phyloP scores from a whole-genome alignment of 1,140 invertebrate species.

The Ceratina calcarata region DNA sequence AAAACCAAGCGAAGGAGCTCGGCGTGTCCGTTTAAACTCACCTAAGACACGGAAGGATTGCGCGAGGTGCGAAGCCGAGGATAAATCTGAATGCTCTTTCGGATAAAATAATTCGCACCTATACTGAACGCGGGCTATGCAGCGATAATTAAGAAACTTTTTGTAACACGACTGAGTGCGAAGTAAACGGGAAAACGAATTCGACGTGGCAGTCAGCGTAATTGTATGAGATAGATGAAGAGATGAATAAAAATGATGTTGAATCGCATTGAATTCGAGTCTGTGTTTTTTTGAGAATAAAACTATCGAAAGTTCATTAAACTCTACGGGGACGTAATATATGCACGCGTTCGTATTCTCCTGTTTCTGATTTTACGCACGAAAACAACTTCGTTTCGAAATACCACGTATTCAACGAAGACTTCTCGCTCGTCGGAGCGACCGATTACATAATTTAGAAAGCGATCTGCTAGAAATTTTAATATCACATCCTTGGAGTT shows the following conservation, averaged over 20 bases:
- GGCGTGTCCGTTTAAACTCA: slow-evolving; percentile 34
- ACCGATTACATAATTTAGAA: background rate
- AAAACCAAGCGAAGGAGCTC: slow-evolving; percentile 76
- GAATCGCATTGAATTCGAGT: background rate
- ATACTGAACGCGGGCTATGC: background rate
- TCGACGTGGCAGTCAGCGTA: background rate
- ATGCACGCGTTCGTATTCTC: slow-evolving; percentile 1
- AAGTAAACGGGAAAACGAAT: background rate
- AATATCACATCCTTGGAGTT: background rate
- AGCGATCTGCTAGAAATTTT: background rate
- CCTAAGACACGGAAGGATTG: background rate
- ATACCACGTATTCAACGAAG: slow-evolving; percentile 9
- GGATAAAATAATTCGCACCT: background rate
- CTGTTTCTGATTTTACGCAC: background rate
- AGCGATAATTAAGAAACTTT: background rate
- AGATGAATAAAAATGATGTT: background rate
- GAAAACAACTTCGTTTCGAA: background rate
- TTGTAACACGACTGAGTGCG: no score
- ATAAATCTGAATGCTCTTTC: background rate
- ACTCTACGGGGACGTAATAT: background rate
- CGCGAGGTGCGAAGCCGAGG: background rate
- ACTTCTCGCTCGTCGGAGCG: background rate
- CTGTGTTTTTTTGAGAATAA: background rate
- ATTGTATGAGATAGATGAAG: background rate
- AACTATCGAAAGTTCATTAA: background rate